phyloP scores from a whole-genome alignment of 35 echinoderm and acorn worm species.

The Nesometra sesokonis region DNA sequence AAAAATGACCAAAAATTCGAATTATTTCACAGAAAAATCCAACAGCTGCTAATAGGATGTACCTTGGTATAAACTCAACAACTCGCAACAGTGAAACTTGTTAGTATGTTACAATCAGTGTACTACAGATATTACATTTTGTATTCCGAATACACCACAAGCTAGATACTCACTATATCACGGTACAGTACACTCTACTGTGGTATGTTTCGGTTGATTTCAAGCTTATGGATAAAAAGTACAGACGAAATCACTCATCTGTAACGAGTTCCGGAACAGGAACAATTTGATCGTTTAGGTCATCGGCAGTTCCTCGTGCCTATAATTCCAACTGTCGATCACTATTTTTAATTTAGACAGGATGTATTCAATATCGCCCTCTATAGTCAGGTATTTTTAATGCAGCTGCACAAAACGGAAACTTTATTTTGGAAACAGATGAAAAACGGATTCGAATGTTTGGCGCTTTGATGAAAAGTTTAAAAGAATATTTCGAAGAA shows the following conservation, averaged over 20 bases:
- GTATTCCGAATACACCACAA: no score
- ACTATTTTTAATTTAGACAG: background rate
- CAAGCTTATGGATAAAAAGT: background rate
- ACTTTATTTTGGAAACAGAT: background rate
- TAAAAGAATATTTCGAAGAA: background rate
- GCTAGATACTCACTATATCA: no score
- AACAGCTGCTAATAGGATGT: background rate
- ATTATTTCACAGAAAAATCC: background rate
- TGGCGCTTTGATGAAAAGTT: background rate
- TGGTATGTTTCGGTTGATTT: background rate
- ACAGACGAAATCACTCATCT: background rate
- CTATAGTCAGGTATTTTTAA: background rate
- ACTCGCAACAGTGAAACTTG: no score
- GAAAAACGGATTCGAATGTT: no score
- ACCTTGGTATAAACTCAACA: no score
- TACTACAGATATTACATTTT: no score
- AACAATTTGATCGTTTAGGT: background rate
- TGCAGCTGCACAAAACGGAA: background rate
- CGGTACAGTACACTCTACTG: no score
- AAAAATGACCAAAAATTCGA: background rate
- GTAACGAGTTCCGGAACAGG: background rate
- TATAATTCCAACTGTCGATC: background rate
- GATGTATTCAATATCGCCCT: background rate
- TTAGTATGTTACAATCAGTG: no score
- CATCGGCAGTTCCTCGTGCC: background rate